phyloP scores from a whole-genome alignment of 1,140 invertebrate species.

The Temnothorax curvispinosus region DNA sequence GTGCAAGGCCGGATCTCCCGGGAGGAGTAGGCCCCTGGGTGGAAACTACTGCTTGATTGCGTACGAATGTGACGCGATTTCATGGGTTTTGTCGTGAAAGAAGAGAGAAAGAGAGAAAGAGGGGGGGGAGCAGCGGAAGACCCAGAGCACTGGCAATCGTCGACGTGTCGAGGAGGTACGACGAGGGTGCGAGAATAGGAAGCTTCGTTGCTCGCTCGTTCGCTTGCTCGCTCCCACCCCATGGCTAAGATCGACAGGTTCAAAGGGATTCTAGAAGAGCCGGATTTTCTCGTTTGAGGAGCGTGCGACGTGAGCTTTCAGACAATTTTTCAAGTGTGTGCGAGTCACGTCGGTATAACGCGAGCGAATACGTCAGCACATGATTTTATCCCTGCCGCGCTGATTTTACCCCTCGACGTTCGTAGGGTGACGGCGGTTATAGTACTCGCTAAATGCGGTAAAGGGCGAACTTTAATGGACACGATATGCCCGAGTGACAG shows the following conservation, averaged over 20 bases:
- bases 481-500: not conserved
- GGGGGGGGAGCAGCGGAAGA: constrained; percentile 35
- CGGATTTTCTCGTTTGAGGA: constrained; percentile 64
- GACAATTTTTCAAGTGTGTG: constrained; percentile 65
- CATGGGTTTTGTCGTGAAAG: constrained; percentile 54
- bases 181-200: constrained; percentile 51
- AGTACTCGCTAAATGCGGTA: constrained; percentile 21
- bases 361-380: constrained; percentile 54
- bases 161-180: constrained; percentile 46
- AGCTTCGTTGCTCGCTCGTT: not conserved
- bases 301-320: constrained; percentile 66
- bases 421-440: not conserved
- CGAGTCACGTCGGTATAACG: constrained; percentile 61
- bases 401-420: constrained; percentile 42
- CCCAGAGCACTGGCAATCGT: constrained; percentile 25
- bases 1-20: not conserved
- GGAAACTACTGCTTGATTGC: constrained; percentile 72
- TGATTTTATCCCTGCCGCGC: not conserved
- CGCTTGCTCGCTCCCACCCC: not conserved
- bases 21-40: constrained; percentile 1
- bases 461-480: constrained; percentile 29
- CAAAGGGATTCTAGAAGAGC: constrained; percentile 51
- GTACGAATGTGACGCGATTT: constrained; percentile 75
- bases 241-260: constrained; percentile 64
- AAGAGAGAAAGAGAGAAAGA: constrained; percentile 2